Percentiles rank a stretch among this genome's conserved stretches.
Conservation (phyloP, 37 sponge, comb jelly and placozoan species). For the Agelas oroides region DNA sequence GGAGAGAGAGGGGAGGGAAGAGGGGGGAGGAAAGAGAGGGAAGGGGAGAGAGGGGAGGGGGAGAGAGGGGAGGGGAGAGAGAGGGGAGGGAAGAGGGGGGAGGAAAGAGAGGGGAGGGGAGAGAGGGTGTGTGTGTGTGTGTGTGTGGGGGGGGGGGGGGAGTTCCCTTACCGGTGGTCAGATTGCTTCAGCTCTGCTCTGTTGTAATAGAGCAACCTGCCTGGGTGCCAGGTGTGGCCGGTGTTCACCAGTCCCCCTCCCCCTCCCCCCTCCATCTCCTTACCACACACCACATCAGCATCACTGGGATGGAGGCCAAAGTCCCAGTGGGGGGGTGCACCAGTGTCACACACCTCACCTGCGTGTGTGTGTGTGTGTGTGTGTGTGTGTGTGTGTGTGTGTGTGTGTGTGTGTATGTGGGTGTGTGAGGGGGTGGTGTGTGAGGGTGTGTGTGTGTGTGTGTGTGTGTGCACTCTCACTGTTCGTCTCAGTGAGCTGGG, state of each 20-base stretch:
- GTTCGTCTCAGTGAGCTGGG: too few relatives aligned
- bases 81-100: too few relatives aligned
- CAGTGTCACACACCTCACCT: neutral
- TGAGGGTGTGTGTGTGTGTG: neutral
- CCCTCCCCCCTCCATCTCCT: slow-evolving; percentile 29
- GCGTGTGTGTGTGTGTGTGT: neutral
- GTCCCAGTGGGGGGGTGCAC: slow-evolving; percentile 15
- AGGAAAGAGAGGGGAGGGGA: too few relatives aligned
- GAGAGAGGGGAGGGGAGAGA: neutral
- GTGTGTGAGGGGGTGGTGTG: neutral
- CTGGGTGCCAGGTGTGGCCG: slow-evolving; percentile 82
- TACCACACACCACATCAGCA: slow-evolving; percentile 37
- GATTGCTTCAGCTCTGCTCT: slow-evolving; percentile 98
- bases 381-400: neutral
- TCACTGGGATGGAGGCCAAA: slow-evolving; percentile 67
- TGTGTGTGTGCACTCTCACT: neutral
- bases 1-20: too few relatives aligned
- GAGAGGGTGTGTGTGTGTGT: too few relatives aligned
- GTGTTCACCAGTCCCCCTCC: slow-evolving; percentile 40
- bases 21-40: too few relatives aligned
- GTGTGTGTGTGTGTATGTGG: neutral
- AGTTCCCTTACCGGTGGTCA: slow-evolving; percentile 88
- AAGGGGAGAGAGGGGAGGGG: too few relatives aligned
- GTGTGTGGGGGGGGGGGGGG: too few relatives aligned
- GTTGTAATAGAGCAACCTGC: slow-evolving; percentile 89